Conservation (phyloP, 2,888 invertebrate species). For the Ophion ellenae region DNA sequence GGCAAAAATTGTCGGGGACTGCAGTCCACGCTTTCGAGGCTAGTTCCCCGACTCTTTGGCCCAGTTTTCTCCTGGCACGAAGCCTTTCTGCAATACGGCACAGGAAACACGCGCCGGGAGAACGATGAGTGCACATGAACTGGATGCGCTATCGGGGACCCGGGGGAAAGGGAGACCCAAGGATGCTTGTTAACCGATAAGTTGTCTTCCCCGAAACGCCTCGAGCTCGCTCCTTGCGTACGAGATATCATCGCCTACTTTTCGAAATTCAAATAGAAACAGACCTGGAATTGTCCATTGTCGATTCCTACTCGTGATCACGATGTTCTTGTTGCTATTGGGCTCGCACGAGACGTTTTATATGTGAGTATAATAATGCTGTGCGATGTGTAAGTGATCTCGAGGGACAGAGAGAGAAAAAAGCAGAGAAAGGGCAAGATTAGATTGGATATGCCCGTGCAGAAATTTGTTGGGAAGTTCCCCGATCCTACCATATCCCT, state of each 20-base stretch:
- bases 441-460: neutral
- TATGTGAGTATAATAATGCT: neutral
- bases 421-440: neutral
- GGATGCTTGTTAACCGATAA: constrained; percentile 19
- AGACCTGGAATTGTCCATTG: neutral
- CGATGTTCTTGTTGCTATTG: neutral
- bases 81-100: constrained; percentile 8
- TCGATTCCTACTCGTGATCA: neutral
- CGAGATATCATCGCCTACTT: constrained; percentile 16
- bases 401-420: neutral
- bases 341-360: neutral
- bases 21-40: constrained; percentile 15
- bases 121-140: neutral
- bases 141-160: neutral
- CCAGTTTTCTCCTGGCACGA: constrained; percentile 22
- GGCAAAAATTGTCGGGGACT: constrained; percentile 10
- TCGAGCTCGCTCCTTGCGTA: constrained; percentile 1
- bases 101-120: neutral
- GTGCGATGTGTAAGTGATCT: neutral
- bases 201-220: constrained; percentile 19
- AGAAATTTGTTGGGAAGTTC: too few relatives aligned
- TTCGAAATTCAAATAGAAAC: neutral
- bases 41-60: constrained; percentile 25
- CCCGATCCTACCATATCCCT: too few relatives aligned
- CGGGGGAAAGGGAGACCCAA: neutral